Evolutionary conservation across 2,888 invertebrate genomes (phyloP), one percentile per base, ranked within the genome.

Genomic region (Ptychoptera contaminata): DNA sequence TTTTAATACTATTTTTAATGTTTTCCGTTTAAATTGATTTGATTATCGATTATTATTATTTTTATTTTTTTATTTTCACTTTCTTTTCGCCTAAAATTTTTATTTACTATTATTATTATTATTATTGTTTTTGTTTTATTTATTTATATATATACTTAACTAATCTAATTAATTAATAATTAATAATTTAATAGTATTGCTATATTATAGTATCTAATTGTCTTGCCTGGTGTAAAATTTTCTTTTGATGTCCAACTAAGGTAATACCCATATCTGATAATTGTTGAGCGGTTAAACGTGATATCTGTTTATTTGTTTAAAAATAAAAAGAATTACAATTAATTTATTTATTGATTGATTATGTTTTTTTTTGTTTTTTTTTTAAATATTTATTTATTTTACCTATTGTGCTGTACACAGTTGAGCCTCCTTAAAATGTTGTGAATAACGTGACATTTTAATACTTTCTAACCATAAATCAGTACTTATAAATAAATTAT

Each of bases 161-260:
- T n/a, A n/a, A n/a, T n/a, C n/a, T n/a, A n/a, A n/a, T n/a, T n/a
- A n/a, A n/a, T n/a, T n/a, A n/a, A n/a, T n/a, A n/a, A n/a, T n/a
- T n/a, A n/a, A n/a, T n/a, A n/a, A n/a, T n/a, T n/a, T n/a, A 54
- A 50, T 54, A 51, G 47, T 52, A 50, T 48, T 50, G 49, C 52
- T 61, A 65, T 54, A 65, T 65, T 58, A 65, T 63, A 54, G 62
- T 63, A 52, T 65, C 65, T 50, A 66, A 55, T 53, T 66, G 66
- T 46, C 66, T 57, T 42, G 66, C 66, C 55, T 66, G 66, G 49
- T 66, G 66, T 53, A 66, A 59, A 51, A 96, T 93, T 68, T 96
- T 96, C 71, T 94, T 93, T 69, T 96, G 94, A 67, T 96, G 96
- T 42, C 94, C 94, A 16, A 93, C 92, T 49, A 96, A 76, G 41